Conservation (phyloP, 2,888 invertebrate genomes). For the Lutraria lutraria region DNA sequence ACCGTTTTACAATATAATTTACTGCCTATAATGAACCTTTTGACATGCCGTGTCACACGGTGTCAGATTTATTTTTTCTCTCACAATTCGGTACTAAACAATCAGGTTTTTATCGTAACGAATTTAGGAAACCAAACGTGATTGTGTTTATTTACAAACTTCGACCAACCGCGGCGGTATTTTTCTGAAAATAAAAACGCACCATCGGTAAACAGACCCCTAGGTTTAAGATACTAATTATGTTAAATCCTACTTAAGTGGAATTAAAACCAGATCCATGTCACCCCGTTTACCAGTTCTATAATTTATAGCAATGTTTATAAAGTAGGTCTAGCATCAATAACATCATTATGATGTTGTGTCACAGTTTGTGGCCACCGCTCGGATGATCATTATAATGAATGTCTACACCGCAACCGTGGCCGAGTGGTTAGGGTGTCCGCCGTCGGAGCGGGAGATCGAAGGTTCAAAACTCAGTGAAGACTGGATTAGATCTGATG, state of each 20-base stretch:
- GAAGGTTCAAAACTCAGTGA: too few species aligned
- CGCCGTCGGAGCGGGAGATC: too few species aligned
- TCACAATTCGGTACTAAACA: neutral
- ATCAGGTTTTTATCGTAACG: neutral
- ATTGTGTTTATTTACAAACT: neutral
- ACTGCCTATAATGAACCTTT: neutral
- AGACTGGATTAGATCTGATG: too few species aligned
- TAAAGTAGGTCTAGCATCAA: neutral
- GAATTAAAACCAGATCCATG: neutral
- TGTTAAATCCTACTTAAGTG: neutral
- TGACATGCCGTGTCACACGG: slow-evolving; percentile 13
- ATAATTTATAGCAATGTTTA: neutral
- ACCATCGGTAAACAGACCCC: neutral
- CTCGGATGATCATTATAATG: neutral
- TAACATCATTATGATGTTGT: neutral
- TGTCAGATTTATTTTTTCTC: neutral
- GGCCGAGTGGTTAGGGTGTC: too few species aligned
- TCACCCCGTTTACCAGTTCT: neutral
- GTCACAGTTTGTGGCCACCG: neutral
- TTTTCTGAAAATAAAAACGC: neutral
- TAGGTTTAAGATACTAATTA: neutral
- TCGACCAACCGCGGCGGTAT: neutral
- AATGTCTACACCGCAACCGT: too few species aligned
- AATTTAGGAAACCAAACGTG: neutral
- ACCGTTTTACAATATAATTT: slow-evolving; percentile 8